Conservation (phyloP, 2,888 invertebrate species). For the Saturnia pavonia region DNA sequence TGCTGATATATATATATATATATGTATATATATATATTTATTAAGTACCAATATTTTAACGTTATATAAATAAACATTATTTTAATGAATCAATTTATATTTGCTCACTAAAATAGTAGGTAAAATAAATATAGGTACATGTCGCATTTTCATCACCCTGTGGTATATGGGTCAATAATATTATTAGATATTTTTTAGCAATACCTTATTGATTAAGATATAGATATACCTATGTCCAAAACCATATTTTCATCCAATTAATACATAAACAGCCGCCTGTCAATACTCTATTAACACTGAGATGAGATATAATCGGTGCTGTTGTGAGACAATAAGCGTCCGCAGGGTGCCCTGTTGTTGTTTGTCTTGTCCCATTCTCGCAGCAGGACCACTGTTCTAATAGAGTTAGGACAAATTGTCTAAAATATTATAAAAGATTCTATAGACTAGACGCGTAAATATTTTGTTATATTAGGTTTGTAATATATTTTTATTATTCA, state of each 20-base stretch:
- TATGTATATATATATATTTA: no score
- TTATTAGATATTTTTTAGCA: background rate
- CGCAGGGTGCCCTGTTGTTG: conserved; percentile 66
- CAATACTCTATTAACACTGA: conserved; percentile 66
- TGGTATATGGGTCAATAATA: no score
- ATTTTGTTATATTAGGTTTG: background rate
- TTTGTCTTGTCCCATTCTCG: conserved; percentile 62
- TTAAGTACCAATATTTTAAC: no score
- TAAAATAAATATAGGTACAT: no score
- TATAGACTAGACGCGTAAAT: background rate
- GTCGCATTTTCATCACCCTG: no score
- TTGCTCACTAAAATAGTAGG: no score
- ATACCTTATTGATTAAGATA: background rate
- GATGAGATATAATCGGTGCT: conserved; percentile 65
- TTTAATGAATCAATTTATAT: no score
- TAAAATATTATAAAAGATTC: conserved; percentile 52
- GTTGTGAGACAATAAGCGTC: conserved; percentile 67
- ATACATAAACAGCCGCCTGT: conserved; percentile 46
- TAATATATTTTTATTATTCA: background rate
- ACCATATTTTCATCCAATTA: conserved; percentile 45
- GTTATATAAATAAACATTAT: no score
- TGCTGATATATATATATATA: no score
- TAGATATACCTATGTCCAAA: conserved; percentile 7
- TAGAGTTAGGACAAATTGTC: conserved; percentile 60
- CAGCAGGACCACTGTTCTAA: conserved; percentile 55